A percentile compares a stretch with the other conserved stretches of the same genome.
phyloP scores from a whole-genome alignment of 2,888 invertebrate genomes.

The Standfussiana lucernea region DNA sequence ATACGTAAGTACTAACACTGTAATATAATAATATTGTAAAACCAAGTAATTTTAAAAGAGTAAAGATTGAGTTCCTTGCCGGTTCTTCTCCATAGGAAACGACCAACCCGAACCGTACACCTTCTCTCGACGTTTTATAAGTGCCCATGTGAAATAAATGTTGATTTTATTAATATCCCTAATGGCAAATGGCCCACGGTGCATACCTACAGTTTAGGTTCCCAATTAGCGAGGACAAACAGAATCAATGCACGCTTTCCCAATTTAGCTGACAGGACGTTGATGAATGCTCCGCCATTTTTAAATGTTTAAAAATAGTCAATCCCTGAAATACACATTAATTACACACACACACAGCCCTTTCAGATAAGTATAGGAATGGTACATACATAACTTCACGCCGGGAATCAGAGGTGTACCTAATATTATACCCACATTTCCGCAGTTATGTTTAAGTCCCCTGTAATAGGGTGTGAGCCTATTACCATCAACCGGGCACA shows the following conservation, averaged over 20 bases:
- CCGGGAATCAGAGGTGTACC: neutral
- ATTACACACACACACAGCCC: neutral
- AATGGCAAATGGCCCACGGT: neutral
- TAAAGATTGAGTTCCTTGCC: too few relatives aligned
- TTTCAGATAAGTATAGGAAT: neutral
- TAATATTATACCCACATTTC: neutral
- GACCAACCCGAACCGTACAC: too few relatives aligned
- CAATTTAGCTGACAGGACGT: constrained; percentile 3
- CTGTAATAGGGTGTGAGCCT: neutral
- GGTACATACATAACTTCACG: neutral
- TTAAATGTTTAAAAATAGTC: constrained; percentile 23
- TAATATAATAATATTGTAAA: too few relatives aligned
- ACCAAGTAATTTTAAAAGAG: too few relatives aligned
- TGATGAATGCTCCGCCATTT: constrained; percentile 30
- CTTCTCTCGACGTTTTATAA: too few relatives aligned
- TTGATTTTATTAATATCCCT: neutral
- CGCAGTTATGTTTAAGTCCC: neutral
- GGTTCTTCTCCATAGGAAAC: too few relatives aligned
- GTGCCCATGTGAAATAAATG: too few relatives aligned
- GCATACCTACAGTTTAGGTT: neutral
- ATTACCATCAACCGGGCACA: neutral
- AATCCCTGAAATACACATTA: neutral
- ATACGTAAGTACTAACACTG: too few relatives aligned
- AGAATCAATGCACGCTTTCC: constrained; percentile 23
- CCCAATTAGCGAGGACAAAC: constrained; percentile 31